phyloP scores from a whole-genome alignment of 2,888 invertebrate genomes.

The Eucera pruinosa region DNA sequence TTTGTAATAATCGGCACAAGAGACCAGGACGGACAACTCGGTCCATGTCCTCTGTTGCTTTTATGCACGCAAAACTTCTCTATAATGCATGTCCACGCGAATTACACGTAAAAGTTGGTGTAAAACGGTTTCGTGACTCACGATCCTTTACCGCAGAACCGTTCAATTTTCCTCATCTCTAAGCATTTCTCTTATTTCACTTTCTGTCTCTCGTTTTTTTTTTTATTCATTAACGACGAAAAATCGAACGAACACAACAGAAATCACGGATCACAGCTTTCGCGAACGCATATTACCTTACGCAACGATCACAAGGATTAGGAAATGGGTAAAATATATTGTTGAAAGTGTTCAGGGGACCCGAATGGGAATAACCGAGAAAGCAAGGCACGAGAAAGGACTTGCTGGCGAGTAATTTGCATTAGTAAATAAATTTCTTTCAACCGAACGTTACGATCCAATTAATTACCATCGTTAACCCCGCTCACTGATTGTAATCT shows the following conservation, averaged over 20 bases:
- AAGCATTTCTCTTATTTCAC: neutral
- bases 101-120: constrained; percentile 24
- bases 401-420: neutral
- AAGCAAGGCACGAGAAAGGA: constrained; percentile 55
- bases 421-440: neutral
- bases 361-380: constrained; percentile 44
- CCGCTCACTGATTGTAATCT: neutral
- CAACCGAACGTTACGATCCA: neutral
- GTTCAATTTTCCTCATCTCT: constrained; percentile 5
- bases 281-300: constrained; percentile 68
- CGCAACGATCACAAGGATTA: constrained; percentile 24
- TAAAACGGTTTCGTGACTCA: constrained; percentile 24
- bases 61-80: constrained; percentile 31
- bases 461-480: constrained; percentile 20
- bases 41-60: constrained; percentile 68
- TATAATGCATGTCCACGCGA: constrained; percentile 21
- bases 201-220: constrained; percentile 22
- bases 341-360: neutral
- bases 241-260: no score
- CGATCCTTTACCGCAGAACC: constrained; percentile 36
- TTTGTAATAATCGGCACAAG: constrained; percentile 45
- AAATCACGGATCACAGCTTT: constrained; percentile 78
- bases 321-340: constrained; percentile 7
- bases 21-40: constrained; percentile 75
- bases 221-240: constrained; percentile 54